phyloP scores from a whole-genome alignment of 2,113 vertebrate genomes.

The Suricata suricatta region DNA sequence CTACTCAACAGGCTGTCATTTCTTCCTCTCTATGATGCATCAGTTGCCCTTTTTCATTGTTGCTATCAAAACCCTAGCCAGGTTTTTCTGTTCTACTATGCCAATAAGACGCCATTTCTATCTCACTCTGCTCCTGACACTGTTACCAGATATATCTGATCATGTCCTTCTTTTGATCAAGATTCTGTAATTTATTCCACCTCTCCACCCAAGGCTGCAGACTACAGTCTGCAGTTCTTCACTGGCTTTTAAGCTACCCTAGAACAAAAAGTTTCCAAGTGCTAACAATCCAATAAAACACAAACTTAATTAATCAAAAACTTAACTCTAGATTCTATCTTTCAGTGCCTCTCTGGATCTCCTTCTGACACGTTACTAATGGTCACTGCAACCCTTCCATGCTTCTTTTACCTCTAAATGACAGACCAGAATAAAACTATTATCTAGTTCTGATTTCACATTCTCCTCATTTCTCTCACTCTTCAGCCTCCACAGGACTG shows the following conservation, averaged over 20 bases:
- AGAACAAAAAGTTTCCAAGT: neutral
- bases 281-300: neutral
- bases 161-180: neutral
- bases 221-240: neutral
- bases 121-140: neutral
- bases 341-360: neutral
- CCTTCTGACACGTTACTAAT: neutral
- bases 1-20: neutral
- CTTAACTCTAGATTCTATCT: neutral
- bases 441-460: neutral
- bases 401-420: neutral
- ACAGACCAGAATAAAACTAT: neutral
- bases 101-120: neutral
- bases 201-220: neutral
- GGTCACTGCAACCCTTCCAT: neutral
- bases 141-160: neutral
- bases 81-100: neutral
- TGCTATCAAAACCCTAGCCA: neutral
- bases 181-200: neutral
- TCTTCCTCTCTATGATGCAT: neutral
- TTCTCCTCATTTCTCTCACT: neutral
- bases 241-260: neutral
- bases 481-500: neutral
- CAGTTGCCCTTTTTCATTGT: neutral
- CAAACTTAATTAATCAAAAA: neutral